Evolutionary conservation across 2,888 invertebrate species (phyloP), one percentile per base, ranked within the genome.

Genomic region (Ormyrus thymus): DNA sequence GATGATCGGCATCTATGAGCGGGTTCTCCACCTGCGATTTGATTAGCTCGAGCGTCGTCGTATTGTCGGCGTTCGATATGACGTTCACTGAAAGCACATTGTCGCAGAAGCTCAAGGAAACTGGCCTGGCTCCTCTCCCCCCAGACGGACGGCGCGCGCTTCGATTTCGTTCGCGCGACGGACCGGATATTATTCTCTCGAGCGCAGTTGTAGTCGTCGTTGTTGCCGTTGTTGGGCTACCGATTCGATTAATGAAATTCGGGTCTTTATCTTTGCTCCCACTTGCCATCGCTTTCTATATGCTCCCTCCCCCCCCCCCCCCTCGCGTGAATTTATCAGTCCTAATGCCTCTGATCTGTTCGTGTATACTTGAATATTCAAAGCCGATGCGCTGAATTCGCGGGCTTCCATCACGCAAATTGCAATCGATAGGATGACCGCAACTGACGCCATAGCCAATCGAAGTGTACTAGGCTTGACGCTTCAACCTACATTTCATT

Each of bases 21-120:
- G 93, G 93, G 87, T 92, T 93, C 90, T 92, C 92, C 86, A 92
- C 87, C 87, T 92, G 92, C 83, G 92, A 91, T 89, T 92, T 92
- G 84, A 91, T 90, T 87, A 92, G 91, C 89, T 92, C 92, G 87
- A 91, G 91, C 86, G 91, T 91, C 88, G 92, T 90, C 86, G 92
- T 91, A 89, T 92, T 92, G 89, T 92, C 92, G 85, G 92, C 68
- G 91, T 92, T 92, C 87, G 92, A 92, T 90, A 93, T 92, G 90
- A 92, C 92, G 91, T 92, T 92, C 91, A 92, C 92, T 92, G 92
- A 90, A 92, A 92, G 91, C 89, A 77, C 59, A 77, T 65, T 65
- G 53, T 50, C 76, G 51, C 55, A 69, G 6, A 76, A 76, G 76
- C 43, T 69, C 61, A 69, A 69, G 48, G 55, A 69, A 76, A 46